Evolutionary conservation across 2,113 vertebrate genomes (phyloP).

Genomic region (Corythaeola cristata): DNA sequence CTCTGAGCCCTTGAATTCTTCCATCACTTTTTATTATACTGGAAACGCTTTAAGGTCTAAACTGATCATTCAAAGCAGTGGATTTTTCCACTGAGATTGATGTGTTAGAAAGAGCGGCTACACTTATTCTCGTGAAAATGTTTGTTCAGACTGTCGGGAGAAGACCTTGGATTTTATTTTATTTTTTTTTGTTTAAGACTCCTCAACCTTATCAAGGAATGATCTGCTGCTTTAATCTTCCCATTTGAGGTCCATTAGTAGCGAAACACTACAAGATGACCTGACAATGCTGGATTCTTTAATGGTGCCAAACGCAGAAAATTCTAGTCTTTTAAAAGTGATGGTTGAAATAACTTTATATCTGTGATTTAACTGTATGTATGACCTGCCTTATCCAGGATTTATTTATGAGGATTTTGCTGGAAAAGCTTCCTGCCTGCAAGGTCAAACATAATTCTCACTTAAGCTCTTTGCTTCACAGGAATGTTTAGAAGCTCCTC

Average conservation of each 20-base stretch:
- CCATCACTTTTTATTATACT: conserved; percentile 64
- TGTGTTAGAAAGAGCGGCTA: not conserved
- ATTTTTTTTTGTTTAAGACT: not conserved
- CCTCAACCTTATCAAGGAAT: not conserved
- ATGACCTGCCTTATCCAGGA: not conserved
- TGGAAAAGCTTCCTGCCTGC: conserved; percentile 37
- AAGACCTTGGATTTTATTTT: not conserved
- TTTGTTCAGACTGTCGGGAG: not conserved
- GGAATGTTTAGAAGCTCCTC: not conserved
- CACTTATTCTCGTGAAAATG: not conserved
- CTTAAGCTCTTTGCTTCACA: conserved; percentile 2
- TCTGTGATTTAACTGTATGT: not conserved
- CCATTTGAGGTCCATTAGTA: not conserved
- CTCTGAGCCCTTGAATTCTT: conserved; percentile 52
- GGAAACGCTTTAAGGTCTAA: conserved; percentile 35
- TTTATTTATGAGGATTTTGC: conserved; percentile 8
- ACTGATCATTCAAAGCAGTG: conserved; percentile 24
- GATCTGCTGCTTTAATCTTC: conserved; percentile 27
- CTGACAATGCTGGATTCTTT: not conserved
- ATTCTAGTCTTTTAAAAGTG: not conserved
- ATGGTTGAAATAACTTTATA: not conserved
- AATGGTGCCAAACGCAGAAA: not conserved
- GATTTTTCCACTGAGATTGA: conserved; percentile 55
- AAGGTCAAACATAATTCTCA: conserved; percentile 2
- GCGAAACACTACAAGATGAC: not conserved